These are phyloP conservation scores for Cryptus armator DNA, from an alignment of 2,888 invertebrate genomes.

Conservation along the genomic window DNA sequence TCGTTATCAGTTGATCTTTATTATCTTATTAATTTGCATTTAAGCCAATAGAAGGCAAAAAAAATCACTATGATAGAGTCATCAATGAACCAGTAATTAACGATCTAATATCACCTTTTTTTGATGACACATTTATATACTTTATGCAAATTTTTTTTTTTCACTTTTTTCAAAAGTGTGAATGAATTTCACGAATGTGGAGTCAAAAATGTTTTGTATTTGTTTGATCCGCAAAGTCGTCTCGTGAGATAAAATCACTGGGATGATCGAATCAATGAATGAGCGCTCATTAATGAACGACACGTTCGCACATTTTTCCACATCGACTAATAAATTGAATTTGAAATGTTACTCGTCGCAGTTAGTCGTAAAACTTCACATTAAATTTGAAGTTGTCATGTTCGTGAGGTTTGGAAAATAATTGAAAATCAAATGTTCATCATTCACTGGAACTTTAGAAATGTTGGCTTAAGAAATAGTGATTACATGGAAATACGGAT, in stretches of 20 bases:
- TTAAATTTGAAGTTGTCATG: too few relatives aligned
- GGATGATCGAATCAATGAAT: too few relatives aligned
- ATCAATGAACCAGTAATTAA: background rate
- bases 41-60: background rate
- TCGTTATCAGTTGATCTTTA: constrained; percentile 29
- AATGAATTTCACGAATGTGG: background rate
- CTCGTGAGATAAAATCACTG: background rate
- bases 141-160: background rate
- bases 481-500: too few relatives aligned
- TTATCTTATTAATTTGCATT: constrained; percentile 24
- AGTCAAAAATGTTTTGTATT: background rate
- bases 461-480: too few relatives aligned
- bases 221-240: background rate
- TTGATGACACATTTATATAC: background rate
- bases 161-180: background rate
- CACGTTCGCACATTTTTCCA: too few relatives aligned
- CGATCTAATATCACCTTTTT: background rate
- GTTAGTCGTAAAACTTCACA: too few relatives aligned
- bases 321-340: too few relatives aligned
- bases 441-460: too few relatives aligned
- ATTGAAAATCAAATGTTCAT: too few relatives aligned
- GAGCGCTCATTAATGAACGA: too few relatives aligned
- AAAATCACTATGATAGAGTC: constrained; percentile 2
- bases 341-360: too few relatives aligned
- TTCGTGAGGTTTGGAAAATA: too few relatives aligned